Evolutionary conservation across 2,888 invertebrate genomes (phyloP).

Genomic region (Tillus elongatus): DNA sequence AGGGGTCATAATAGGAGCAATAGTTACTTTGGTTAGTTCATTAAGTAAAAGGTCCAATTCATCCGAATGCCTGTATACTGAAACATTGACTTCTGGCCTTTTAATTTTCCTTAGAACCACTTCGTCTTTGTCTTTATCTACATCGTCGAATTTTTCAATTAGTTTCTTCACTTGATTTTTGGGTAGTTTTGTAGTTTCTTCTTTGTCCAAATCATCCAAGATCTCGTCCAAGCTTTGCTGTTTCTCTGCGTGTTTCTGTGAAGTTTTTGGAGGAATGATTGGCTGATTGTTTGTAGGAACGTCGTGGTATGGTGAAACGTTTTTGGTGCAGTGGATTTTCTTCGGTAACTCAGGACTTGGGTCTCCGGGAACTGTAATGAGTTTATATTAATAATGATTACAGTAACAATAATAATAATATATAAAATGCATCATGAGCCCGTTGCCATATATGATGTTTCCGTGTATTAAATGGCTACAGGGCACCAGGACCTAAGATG

Average conservation of each 20-base stretch:
- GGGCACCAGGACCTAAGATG: too few species aligned
- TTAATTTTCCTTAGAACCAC: constrained; percentile 19
- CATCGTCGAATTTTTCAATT: constrained; percentile 35
- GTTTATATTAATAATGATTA: constrained; percentile 5
- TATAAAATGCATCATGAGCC: too few species aligned
- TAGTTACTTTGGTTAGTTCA: constrained; percentile 39
- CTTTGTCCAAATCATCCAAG: constrained; percentile 32
- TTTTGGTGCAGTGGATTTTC: constrained; percentile 18
- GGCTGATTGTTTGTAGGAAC: constrained; percentile 29
- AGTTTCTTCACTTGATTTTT: constrained; percentile 29
- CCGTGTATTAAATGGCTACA: too few species aligned
- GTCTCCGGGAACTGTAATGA: neutral
- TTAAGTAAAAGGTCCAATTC: constrained; percentile 36
- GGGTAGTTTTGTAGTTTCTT: constrained; percentile 21
- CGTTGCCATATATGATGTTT: too few species aligned
- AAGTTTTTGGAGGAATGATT: constrained; percentile 18
- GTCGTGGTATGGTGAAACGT: constrained; percentile 31
- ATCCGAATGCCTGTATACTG: constrained; percentile 30
- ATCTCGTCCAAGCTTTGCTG: constrained; percentile 34
- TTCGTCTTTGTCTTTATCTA: constrained; percentile 20
- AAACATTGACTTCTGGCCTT: constrained; percentile 4
- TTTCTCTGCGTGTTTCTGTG: constrained; percentile 18
- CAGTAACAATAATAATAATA: too few species aligned
- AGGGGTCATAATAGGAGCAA: constrained; percentile 37
- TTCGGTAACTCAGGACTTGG: constrained; percentile 18